Base-by-base conservation (phyloP, 2,113 vertebrate genomes). In the Entomyzon cyanotis region DNA sequence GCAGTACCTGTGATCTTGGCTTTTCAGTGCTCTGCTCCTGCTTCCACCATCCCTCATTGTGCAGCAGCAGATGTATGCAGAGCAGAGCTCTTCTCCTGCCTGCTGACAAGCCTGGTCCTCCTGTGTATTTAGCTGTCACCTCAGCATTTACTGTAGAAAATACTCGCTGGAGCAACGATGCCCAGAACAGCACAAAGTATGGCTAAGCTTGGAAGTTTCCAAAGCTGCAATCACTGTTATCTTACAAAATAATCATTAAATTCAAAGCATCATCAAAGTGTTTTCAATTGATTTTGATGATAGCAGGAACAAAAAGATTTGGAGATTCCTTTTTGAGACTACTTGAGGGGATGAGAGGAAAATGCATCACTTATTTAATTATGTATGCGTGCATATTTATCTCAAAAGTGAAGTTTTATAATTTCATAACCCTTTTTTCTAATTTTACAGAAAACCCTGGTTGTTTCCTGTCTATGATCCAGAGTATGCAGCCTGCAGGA, bases 381-480 rank as follows among this genome's bases (percentile, higher is more conserved):
- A 35, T 33, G 17, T 60, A 33, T 75, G 9, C 78, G 15, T 41
- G 65, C 49, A 23, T 73, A 52, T 59, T 63, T 33, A 47, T 28
- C 35, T 67, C 12, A 14, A 70, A 86, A 65, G 41, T 62, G 15
- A 90, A 58, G 30, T 50, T 84, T 35, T 63, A 23, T 41, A 7
- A 70, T 70, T 65, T 62, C 19, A 17, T 47, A 79, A 69, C 35
- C 8, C 2, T 23, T 78, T 33, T 77, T 59, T 86, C 70, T 90
- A 88, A 4, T 83, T 76, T 89, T 55, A 70, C 93, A 99, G 99
- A 37, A 98, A 81, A 97, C 96, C 98, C 6, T 81, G 22, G 17
- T 18, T 99, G 12, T 44, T 99, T 64, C 99, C 98, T 4, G 97
- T 98, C 89, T 96, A 98, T 91, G 96, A 98, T 12, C 96, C 97